Percentiles rank a stretch among this genome's conserved stretches.
These are phyloP conservation scores for Brachystomella parvula DNA, from an alignment of 1,140 invertebrate species.

Conservation along the genomic window DNA sequence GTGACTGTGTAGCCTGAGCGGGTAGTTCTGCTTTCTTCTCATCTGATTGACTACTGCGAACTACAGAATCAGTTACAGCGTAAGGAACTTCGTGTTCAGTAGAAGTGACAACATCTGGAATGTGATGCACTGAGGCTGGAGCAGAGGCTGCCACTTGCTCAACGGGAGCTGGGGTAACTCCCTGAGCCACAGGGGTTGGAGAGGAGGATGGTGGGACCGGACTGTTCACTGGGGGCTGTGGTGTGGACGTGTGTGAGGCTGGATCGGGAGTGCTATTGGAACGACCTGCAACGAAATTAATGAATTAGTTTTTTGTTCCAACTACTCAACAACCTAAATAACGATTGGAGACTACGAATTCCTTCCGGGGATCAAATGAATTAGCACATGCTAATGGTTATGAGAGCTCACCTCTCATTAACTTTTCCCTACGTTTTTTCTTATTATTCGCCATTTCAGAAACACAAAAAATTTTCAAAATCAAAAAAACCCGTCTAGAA, in stretches of 20 bases:
- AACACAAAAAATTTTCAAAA: too few relatives aligned
- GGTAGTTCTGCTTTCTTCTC: neutral
- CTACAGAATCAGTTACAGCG: neutral
- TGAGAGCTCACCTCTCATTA: too few relatives aligned
- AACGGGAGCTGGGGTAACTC: neutral
- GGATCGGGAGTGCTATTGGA: neutral
- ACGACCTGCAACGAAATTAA: neutral
- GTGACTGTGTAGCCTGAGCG: neutral
- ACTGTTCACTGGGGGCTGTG: neutral
- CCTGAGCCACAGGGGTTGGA: neutral
- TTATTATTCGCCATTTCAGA: too few relatives aligned
- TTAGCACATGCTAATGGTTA: too few relatives aligned
- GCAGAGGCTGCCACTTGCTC: conserved; percentile 8
- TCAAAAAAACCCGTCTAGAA: too few relatives aligned
- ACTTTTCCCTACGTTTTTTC: too few relatives aligned
- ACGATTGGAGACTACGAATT: neutral
- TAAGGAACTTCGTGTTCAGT: neutral
- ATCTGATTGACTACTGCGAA: neutral
- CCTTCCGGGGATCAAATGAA: too few relatives aligned
- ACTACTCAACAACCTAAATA: neutral
- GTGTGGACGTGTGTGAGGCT: neutral
- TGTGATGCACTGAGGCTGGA: neutral
- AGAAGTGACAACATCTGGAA: neutral
- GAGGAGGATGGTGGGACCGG: neutral
- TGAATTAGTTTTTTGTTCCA: neutral